Evolutionary conservation across 2,888 invertebrate genomes (phyloP).

Genomic region (Anticlea derivata): DNA sequence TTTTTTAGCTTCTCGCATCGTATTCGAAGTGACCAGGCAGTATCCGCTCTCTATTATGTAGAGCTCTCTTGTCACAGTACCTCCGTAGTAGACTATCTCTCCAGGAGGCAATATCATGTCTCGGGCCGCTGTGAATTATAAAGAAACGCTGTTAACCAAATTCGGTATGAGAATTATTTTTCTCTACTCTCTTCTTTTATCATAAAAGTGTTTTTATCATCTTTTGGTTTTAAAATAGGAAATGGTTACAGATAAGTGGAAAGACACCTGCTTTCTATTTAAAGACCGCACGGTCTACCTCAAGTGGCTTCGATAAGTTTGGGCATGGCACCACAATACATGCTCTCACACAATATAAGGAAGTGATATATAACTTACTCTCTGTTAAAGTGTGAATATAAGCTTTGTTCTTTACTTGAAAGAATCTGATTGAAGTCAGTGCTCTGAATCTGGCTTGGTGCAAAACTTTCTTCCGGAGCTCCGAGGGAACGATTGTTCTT

Average conservation of each 20-base stretch:
- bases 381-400: conserved; percentile 76
- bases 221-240: too few relatives aligned
- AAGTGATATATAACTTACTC: conserved; percentile 52
- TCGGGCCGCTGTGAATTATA: conserved; percentile 55
- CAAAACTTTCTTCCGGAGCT: conserved; percentile 73
- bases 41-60: conserved; percentile 81
- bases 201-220: too few relatives aligned
- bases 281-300: background rate
- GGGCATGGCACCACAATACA: background rate
- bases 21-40: conserved; percentile 68
- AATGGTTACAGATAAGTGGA: background rate
- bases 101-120: conserved; percentile 78
- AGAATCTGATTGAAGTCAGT: conserved; percentile 72
- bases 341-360: too few relatives aligned
- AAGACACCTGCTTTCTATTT: conserved; percentile 16
- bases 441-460: conserved; percentile 77
- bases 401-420: conserved; percentile 78
- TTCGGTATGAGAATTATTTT: too few relatives aligned
- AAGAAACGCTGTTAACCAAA: background rate
- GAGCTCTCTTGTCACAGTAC: conserved; percentile 77
- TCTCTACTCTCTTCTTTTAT: too few relatives aligned
- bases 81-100: conserved; percentile 80
- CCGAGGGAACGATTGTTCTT: conserved; percentile 68
- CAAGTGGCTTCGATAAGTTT: background rate
- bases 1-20: conserved; percentile 55